Conservation (phyloP, 1,140 invertebrate genomes). For the Drosophila kurseongensis region DNA sequence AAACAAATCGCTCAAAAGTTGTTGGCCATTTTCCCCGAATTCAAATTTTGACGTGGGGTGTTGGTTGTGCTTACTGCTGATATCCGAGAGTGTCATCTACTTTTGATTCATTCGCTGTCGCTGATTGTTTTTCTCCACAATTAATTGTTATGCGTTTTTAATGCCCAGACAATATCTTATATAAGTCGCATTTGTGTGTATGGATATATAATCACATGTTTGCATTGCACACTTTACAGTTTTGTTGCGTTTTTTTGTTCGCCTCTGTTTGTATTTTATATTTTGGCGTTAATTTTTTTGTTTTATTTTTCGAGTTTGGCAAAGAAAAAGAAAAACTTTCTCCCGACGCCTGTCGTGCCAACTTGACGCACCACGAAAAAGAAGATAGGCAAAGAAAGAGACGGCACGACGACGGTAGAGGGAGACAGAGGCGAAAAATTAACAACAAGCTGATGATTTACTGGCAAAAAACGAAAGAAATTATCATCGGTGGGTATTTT, state of each 20-base stretch:
- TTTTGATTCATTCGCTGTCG: conserved; percentile 70
- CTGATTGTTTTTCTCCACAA: conserved; percentile 49
- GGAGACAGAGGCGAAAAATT: conserved; percentile 31
- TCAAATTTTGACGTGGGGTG: conserved; percentile 3
- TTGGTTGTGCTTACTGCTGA: background rate
- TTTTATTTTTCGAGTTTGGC: conserved; percentile 55
- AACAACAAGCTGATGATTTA: conserved; percentile 77
- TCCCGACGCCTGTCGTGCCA: conserved; percentile 68
- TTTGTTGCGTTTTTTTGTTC: conserved; percentile 66
- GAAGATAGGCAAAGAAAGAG: conserved; percentile 32
- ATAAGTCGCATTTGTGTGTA: conserved; percentile 38
- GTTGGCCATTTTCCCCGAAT: conserved; percentile 16
- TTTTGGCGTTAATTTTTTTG: conserved; percentile 60
- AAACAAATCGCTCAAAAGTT: conserved; percentile 7
- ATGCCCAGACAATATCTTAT: conserved; percentile 57
- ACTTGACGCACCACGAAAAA: conserved; percentile 61
- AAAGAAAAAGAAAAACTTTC: conserved; percentile 74
- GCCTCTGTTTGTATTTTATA: conserved; percentile 57
- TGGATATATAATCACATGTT: conserved; percentile 62
- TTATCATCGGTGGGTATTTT: conserved; percentile 57
- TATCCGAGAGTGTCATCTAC: conserved; percentile 35
- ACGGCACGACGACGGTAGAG: conserved; percentile 13
- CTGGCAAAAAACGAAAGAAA: conserved; percentile 55
- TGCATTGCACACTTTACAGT: conserved; percentile 63
- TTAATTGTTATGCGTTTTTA: conserved; percentile 79